Evolutionary conservation across 2,888 invertebrate species (phyloP), one percentile per base, ranked within the genome.

Genomic region (Peribatodes rhomboidaria): DNA sequence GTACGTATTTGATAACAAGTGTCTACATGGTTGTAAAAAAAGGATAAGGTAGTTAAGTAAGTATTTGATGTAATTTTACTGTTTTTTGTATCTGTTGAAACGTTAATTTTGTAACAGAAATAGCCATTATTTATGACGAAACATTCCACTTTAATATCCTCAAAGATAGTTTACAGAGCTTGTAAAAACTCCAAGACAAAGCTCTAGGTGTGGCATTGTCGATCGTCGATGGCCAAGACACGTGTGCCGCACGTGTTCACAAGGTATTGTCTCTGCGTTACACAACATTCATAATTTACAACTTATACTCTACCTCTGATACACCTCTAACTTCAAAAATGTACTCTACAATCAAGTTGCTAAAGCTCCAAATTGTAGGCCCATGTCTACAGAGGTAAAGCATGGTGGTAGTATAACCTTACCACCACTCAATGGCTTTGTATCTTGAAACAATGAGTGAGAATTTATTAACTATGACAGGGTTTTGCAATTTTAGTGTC

Each of bases 241-340:
- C 86, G 86, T 87, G 86, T 74, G 71, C 50, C 76, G 78, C 87
- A 87, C 86, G 87, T 85, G 84, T 67, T 68, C 55, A 75, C 76
- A 76, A 84, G 83, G 85, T 84, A 84, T 88, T 88, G 85, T 87
- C 80, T 81, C 61, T 61, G 60, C 69, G 66, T 67, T 68, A 70
- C 61, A 77, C 73, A 69, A 67, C 59, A 35, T 64, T 55, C 33
- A 55, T 66, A 67, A 72, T 72, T 69, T 67, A 73, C 65, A 61
- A 66, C 71, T 57, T 39, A 58, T 13, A 37, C 39, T 37, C 9
- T 49, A 47, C 39, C 47, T 49, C 47, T 11, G 16, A 2, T 27
- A 20, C 27, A 49, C 10, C 2, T 20, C 13, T 10, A 42, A 49
- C n/a, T 11, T 33, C 42, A 22, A 71, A 53, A 65, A 55, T 64